phyloP scores from a whole-genome alignment of 2,113 vertebrate genomes.

The Psettodes erumei region DNA sequence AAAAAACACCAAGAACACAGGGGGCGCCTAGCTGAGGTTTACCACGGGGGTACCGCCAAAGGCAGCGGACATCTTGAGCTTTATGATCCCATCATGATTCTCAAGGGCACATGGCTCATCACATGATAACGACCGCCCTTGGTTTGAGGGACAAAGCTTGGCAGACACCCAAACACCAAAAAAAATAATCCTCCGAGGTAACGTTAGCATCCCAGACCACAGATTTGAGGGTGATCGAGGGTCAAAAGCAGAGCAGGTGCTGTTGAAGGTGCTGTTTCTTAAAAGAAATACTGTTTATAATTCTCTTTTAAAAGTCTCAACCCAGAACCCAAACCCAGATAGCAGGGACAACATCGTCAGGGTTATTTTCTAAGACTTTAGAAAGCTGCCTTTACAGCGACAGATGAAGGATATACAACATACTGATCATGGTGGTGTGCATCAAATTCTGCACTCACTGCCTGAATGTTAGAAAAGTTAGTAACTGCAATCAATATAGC shows the following conservation, averaged over 20 bases:
- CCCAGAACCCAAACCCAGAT: no score
- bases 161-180: constrained; percentile 27
- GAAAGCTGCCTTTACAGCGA: no score
- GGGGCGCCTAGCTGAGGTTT: constrained; percentile 37
- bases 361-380: no score
- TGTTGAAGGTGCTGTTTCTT: background rate
- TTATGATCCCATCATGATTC: constrained; percentile 10
- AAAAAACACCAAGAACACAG: constrained; percentile 51
- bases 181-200: background rate
- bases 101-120: constrained; percentile 26
- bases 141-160: constrained; percentile 19
- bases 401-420: no score
- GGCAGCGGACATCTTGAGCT: constrained; percentile 11
- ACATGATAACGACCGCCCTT: constrained; percentile 21
- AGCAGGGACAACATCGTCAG: no score
- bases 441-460: no score
- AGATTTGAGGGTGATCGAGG: background rate
- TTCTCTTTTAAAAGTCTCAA: no score
- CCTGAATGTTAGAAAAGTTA: no score
- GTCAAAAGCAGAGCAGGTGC: background rate
- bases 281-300: background rate
- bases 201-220: constrained; percentile 9
- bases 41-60: constrained; percentile 13
- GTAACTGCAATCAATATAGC: constrained; percentile 20
- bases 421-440: no score